Conservation (phyloP, 2,888 invertebrate species). For the Odontothrips loti region DNA sequence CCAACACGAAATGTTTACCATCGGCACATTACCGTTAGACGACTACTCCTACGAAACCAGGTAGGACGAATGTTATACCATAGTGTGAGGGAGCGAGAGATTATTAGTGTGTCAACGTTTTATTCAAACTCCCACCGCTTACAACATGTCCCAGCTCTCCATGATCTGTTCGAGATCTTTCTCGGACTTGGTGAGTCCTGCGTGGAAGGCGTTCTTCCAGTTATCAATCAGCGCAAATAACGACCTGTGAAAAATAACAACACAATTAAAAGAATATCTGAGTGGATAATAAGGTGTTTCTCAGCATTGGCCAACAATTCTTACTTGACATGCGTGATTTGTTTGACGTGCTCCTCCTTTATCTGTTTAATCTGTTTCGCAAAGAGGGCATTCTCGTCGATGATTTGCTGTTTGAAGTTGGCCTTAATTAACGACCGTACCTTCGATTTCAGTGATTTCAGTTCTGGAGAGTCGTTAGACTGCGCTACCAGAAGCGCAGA, state of each 20-base stretch:
- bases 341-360: neutral
- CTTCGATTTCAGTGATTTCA: neutral
- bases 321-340: neutral
- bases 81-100: too few species aligned
- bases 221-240: neutral
- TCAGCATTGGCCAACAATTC: neutral
- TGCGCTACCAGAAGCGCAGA: neutral
- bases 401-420: neutral
- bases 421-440: neutral
- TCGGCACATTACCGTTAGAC: too few species aligned
- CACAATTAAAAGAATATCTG: neutral
- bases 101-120: neutral
- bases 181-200: neutral
- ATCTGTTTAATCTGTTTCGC: neutral
- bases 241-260: neutral
- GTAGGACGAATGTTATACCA: neutral
- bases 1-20: too few species aligned
- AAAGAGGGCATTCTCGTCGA: neutral
- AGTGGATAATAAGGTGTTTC: too few species aligned
- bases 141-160: neutral
- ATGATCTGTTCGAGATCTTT: neutral
- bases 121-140: neutral
- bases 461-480: neutral
- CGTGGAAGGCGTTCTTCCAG: neutral
- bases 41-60: neutral